Evolutionary conservation across 2,113 vertebrate genomes (phyloP).

Genomic region (Psittacula cyanocephala): DNA sequence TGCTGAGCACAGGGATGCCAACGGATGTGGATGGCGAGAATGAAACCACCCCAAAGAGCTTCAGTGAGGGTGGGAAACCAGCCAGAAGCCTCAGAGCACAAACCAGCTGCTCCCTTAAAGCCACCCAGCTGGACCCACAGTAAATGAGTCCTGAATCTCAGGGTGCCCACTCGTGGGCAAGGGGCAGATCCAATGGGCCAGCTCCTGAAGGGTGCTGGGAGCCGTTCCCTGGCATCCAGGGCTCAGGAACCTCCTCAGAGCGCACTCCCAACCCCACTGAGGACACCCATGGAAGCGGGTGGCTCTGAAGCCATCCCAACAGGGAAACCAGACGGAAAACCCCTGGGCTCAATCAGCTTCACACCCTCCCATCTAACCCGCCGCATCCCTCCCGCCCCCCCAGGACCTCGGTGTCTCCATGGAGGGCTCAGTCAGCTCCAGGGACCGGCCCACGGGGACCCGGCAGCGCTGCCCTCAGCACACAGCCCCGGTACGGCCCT

Average conservation of each 20-base stretch:
- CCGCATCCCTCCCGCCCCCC: too few relatives aligned
- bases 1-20: rapidly evolving
- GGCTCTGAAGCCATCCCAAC: neutral
- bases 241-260: rapidly evolving
- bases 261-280: neutral
- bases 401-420: rapidly evolving
- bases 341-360: rapidly evolving
- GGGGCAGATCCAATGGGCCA: too few relatives aligned
- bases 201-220: neutral
- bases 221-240: rapidly evolving
- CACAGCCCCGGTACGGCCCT: too few relatives aligned
- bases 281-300: rapidly evolving
- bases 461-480: too few relatives aligned
- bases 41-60: neutral
- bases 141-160: rapidly evolving
- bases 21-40: rapidly evolving
- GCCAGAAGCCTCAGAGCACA: neutral
- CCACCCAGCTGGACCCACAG: rapidly evolving
- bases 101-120: neutral
- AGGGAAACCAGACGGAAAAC: rapidly evolving
- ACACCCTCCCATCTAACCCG: rapidly evolving
- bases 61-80: neutral
- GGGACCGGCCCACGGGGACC: too few relatives aligned
- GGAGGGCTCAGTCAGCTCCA: neutral
- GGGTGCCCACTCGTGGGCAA: rapidly evolving